A percentile compares a stretch with the other conserved stretches of the same genome.
phyloP scores from a whole-genome alignment of 1,140 invertebrate genomes.

The Euglossa dilemma region DNA sequence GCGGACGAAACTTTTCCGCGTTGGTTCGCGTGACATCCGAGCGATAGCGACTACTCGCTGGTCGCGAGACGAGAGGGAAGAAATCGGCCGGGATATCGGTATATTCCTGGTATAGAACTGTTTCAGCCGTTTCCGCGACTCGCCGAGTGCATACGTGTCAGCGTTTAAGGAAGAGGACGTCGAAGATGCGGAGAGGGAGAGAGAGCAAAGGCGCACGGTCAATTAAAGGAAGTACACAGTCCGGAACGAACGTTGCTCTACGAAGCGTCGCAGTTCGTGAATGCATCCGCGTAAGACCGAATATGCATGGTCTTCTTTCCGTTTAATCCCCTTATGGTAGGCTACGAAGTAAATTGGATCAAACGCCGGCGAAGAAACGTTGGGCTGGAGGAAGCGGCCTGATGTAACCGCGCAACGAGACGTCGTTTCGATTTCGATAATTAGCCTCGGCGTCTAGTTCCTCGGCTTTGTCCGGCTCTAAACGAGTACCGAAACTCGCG shows the following conservation, averaged over 20 bases:
- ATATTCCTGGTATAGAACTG: too few relatives aligned
- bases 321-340: neutral
- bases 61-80: too few relatives aligned
- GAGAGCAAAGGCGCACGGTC: conserved; percentile 65
- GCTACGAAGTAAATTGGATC: neutral
- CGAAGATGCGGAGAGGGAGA: conserved; percentile 36
- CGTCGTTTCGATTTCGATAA: neutral
- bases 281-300: conserved; percentile 7
- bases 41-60: too few relatives aligned
- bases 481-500: neutral
- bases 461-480: neutral
- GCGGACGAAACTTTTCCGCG: neutral
- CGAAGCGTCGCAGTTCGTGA: conserved; percentile 59
- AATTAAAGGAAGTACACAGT: conserved; percentile 76
- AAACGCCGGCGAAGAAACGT: neutral
- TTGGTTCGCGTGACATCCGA: too few relatives aligned
- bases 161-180: neutral
- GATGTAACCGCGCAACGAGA: neutral
- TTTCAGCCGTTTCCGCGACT: too few relatives aligned
- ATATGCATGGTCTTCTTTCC: conserved; percentile 19
- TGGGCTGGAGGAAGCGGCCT: neutral
- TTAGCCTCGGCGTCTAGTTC: neutral
- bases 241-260: conserved; percentile 81
- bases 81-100: too few relatives aligned
- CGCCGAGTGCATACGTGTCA: conserved; percentile 8